Conservation (phyloP, 64 coral and sea anemone genomes). For the Anthopleura sola region DNA sequence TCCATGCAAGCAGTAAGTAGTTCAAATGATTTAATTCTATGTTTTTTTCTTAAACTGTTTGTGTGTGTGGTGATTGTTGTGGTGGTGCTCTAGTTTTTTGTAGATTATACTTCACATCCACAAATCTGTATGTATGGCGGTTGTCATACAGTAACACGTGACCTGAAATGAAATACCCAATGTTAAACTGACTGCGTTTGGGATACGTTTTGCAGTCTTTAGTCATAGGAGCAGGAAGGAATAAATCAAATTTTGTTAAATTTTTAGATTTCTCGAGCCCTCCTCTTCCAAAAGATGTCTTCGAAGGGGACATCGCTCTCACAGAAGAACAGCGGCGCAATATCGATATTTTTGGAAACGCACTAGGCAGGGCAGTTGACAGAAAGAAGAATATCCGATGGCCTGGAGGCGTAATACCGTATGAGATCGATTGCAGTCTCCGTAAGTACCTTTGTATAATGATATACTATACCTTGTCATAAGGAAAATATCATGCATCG, state of each 20-base stretch:
- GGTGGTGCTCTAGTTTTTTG: neutral
- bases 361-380: neutral
- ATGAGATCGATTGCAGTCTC: conserved; percentile 59
- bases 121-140: no score
- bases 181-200: no score
- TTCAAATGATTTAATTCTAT: neutral
- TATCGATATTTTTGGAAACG: conserved; percentile 35
- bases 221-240: no score
- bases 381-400: conserved; percentile 31
- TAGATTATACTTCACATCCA: no score
- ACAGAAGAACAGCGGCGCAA: conserved; percentile 31
- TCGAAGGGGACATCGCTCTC: conserved; percentile 46
- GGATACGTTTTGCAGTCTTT: no score
- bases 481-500: no score
- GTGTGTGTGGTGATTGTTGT: no score
- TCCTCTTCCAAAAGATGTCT: conserved; percentile 39
- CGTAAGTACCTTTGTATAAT: conserved; percentile 50
- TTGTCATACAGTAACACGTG: no score
- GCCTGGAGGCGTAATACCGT: conserved; percentile 48
- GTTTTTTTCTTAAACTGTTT: neutral
- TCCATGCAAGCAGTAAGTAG: conserved; percentile 28
- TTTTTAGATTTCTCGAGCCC: conserved; percentile 50
- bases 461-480: no score
- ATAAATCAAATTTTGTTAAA: no score
- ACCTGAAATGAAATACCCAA: no score